Conservation (phyloP, 2,797 vertebrate species). For the Phoxinus dragarum region DNA sequence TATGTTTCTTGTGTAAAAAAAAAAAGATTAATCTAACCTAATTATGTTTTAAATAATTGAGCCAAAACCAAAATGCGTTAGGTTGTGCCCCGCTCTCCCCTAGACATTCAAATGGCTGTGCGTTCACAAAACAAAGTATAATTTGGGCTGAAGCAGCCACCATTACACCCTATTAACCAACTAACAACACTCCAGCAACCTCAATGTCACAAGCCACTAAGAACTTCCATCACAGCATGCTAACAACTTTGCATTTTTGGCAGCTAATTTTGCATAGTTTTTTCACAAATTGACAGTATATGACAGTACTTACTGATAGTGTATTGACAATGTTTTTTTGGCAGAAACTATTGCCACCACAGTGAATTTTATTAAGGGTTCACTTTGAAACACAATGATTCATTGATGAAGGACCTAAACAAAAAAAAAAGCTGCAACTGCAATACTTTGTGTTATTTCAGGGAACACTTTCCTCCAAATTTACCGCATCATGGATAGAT, state of each 20-base stretch:
- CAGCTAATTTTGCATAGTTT: not conserved
- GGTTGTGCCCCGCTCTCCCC: no score
- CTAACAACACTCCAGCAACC: not conserved
- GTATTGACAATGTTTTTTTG: no score
- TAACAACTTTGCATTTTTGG: not conserved
- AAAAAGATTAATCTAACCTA: no score
- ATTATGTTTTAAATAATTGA: no score
- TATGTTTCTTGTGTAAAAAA: no score
- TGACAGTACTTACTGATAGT: no score
- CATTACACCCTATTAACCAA: not conserved
- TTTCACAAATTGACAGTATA: not conserved
- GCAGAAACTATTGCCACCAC: not conserved
- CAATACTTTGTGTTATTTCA: constrained; percentile 6
- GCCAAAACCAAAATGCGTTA: no score
- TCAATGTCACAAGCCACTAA: not conserved
- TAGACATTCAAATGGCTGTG: no score
- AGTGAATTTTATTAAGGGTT: not conserved
- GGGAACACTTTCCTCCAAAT: not conserved
- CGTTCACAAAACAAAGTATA: not conserved
- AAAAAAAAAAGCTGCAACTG: not conserved
- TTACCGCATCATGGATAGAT: not conserved
- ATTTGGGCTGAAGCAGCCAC: no score
- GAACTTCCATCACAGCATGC: not conserved
- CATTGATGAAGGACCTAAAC: not conserved
- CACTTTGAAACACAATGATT: not conserved